These are phyloP conservation scores for Hirtodrosophila alboralis DNA, from an alignment of 2,888 invertebrate genomes.

Conservation along the genomic window DNA sequence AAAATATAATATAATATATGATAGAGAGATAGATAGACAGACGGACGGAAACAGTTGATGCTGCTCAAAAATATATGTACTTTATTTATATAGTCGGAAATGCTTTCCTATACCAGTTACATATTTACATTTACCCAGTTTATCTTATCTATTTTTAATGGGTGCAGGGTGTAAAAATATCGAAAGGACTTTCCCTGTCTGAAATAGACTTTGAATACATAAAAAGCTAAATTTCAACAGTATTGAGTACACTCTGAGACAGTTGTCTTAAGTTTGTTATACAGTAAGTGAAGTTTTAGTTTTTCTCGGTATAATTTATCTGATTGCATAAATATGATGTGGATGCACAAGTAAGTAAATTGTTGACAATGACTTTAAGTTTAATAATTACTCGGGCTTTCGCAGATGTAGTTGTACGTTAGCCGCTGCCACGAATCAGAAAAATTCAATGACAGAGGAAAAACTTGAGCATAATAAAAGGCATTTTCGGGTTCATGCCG, in stretches of 20 bases:
- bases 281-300: background rate
- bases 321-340: slow-evolving; percentile 17
- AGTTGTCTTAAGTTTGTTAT: background rate
- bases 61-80: too few species aligned
- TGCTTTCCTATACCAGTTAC: too few species aligned
- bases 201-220: too few species aligned
- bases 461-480: background rate
- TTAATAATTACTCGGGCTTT: background rate
- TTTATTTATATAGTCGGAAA: too few species aligned
- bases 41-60: too few species aligned
- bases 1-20: too few species aligned
- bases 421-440: slow-evolving; percentile 30
- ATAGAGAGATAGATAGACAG: too few species aligned
- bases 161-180: too few species aligned
- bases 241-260: slow-evolving; percentile 1
- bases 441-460: slow-evolving; percentile 8
- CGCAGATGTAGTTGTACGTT: slow-evolving; percentile 44
- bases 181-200: too few species aligned
- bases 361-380: background rate
- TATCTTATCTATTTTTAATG: too few species aligned
- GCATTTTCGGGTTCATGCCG: background rate
- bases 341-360: slow-evolving; percentile 36
- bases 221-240: background rate
- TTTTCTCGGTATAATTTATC: too few species aligned
- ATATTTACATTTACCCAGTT: too few species aligned